phyloP scores from a whole-genome alignment of 2,888 invertebrate genomes.

The Lucinisca nassula region DNA sequence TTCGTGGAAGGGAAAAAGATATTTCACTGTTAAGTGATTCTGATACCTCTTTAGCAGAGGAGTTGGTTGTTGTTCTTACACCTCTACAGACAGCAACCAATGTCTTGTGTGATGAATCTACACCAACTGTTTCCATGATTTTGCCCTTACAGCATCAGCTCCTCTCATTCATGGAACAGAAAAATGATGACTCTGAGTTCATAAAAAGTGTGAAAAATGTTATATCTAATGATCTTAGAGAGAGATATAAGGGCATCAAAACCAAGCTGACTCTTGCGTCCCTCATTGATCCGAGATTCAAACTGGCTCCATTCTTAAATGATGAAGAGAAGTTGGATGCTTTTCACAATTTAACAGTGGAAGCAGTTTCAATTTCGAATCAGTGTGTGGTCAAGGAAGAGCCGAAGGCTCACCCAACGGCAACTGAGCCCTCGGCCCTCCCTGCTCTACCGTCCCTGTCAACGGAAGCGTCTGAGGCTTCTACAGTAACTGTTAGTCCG shows the following conservation, averaged over 20 bases:
- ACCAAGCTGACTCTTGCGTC: conserved; percentile 1
- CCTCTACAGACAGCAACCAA: conserved; percentile 49
- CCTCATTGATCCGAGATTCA: conserved; percentile 52
- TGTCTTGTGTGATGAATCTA: conserved; percentile 42
- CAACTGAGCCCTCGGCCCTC: background rate
- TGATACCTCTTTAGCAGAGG: conserved; percentile 43
- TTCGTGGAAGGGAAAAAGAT: conserved; percentile 17
- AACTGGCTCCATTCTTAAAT: conserved; percentile 30
- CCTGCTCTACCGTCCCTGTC: background rate
- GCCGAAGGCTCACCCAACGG: background rate
- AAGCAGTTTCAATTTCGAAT: background rate
- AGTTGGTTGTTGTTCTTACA: conserved; percentile 38
- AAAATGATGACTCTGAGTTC: conserved; percentile 1
- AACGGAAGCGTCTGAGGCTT: background rate
- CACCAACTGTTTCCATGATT: conserved; percentile 57
- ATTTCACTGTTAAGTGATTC: conserved; percentile 4
- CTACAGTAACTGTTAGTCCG: no score
- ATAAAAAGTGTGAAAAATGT: conserved; percentile 14
- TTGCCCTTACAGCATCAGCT: conserved; percentile 37
- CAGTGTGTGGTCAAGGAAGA: background rate
- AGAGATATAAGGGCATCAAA: conserved; percentile 13
- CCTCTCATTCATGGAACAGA: background rate
- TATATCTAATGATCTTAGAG: background rate
- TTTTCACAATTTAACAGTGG: conserved; percentile 28
- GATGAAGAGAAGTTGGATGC: conserved; percentile 38